Conservation (phyloP, 2,888 invertebrate species). For the Parnassius apollo region DNA sequence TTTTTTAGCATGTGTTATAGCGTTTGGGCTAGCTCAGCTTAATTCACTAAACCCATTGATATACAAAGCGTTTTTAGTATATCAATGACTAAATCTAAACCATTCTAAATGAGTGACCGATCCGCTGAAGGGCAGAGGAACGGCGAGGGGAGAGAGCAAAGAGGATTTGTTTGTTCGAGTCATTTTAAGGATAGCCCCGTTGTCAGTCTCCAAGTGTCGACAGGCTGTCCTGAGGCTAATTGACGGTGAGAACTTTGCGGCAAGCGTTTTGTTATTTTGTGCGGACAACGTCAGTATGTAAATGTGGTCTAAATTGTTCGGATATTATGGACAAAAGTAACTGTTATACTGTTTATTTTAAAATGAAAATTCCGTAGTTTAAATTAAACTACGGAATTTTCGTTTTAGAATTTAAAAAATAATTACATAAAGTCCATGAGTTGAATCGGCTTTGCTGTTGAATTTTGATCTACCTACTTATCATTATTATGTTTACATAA, state of each 20-base stretch:
- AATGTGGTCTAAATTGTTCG: background rate
- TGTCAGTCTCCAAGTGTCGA: slow-evolving; percentile 3
- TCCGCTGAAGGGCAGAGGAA: background rate
- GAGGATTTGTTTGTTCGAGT: slow-evolving; percentile 55
- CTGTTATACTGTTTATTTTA: no score
- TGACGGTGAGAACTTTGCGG: slow-evolving; percentile 36
- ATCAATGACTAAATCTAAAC: no score
- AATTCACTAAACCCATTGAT: background rate
- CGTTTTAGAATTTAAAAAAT: no score
- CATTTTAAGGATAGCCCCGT: slow-evolving; percentile 35
- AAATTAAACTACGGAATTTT: no score
- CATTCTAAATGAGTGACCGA: background rate
- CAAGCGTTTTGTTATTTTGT: slow-evolving; percentile 31
- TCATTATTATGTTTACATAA: no score
- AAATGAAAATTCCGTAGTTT: no score
- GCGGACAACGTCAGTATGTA: background rate
- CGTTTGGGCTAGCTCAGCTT: background rate
- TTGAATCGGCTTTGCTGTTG: no score
- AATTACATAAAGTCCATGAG: no score
- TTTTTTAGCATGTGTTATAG: no score
- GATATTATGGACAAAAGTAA: background rate
- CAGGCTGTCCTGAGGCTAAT: slow-evolving; percentile 46
- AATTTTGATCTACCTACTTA: no score
- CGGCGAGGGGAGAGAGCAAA: slow-evolving; percentile 7
- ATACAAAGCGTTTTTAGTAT: no score